A percentile compares a stretch with the other conserved stretches of the same genome.
phyloP scores from a whole-genome alignment of 2,888 invertebrate genomes.

The Temnothorax ravouxi region DNA sequence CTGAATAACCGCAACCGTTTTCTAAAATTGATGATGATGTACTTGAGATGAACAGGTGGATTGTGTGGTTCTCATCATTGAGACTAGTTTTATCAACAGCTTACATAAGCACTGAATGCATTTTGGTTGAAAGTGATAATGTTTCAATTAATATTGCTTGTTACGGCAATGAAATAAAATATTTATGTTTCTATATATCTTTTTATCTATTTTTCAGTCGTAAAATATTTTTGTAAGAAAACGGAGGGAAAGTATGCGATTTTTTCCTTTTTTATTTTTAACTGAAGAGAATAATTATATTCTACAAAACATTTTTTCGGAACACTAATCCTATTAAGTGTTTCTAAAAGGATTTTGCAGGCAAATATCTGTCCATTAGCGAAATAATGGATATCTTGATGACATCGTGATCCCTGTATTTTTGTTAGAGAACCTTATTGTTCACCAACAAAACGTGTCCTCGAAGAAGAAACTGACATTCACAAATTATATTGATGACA shows the following conservation, averaged over 20 bases:
- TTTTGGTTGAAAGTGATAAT: neutral
- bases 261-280: neutral
- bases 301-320: too few relatives aligned
- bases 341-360: conserved; percentile 6
- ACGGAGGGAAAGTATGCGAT: neutral
- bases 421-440: conserved; percentile 65
- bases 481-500: conserved; percentile 45
- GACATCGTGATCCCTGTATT: conserved; percentile 62
- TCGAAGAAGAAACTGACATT: conserved; percentile 34
- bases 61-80: conserved; percentile 16
- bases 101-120: neutral
- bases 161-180: neutral
- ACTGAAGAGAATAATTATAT: neutral
- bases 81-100: neutral
- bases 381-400: conserved; percentile 62
- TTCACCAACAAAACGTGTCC: conserved; percentile 70
- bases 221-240: neutral
- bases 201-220: neutral
- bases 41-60: conserved; percentile 26
- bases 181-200: neutral
- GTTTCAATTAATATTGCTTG: conserved; percentile 9
- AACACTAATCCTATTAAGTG: too few relatives aligned
- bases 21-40: conserved; percentile 48
- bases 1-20: conserved; percentile 51
- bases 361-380: conserved; percentile 47